A percentile compares a stretch with the other conserved stretches of the same genome.
These are phyloP conservation scores for Acanthopagrus latus DNA, from an alignment of 2,797 vertebrate species.

Conservation along the genomic window DNA sequence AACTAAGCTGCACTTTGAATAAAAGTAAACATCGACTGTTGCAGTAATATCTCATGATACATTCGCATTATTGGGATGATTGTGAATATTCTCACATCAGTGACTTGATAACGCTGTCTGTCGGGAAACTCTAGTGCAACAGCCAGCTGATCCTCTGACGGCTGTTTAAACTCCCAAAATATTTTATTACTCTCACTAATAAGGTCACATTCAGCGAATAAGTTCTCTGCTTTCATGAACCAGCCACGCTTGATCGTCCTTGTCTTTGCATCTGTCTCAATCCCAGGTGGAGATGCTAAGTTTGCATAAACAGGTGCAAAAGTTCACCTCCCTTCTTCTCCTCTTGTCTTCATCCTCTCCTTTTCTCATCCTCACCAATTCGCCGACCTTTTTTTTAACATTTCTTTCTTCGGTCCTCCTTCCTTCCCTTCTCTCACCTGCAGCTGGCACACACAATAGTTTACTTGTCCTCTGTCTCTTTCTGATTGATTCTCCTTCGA, in stretches of 20 bases:
- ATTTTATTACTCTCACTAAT: constrained; percentile 13
- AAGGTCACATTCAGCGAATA: constrained; percentile 22
- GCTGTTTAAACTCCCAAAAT: neutral
- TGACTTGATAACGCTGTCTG: no score
- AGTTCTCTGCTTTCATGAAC: neutral
- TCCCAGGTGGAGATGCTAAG: constrained; percentile 60
- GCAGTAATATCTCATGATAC: no score
- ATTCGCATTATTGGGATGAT: no score
- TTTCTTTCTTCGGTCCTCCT: neutral
- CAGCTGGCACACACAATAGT: constrained; percentile 22
- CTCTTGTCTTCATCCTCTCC: constrained; percentile 1
- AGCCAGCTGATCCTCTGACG: neutral
- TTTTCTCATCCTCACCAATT: constrained; percentile 2
- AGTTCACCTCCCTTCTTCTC: constrained; percentile 41
- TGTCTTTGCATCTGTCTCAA: constrained; percentile 59
- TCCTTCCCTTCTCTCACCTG: constrained; percentile 31
- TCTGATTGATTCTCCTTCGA: constrained; percentile 34
- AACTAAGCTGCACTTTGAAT: neutral
- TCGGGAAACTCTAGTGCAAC: neutral
- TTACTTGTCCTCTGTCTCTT: constrained; percentile 10
- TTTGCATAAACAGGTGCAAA: constrained; percentile 65
- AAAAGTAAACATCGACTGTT: neutral
- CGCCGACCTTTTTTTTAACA: neutral
- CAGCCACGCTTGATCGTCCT: constrained; percentile 48
- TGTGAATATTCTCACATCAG: no score